phyloP scores from a whole-genome alignment of 2,888 invertebrate genomes.

The Phytoseiulus persimilis region DNA sequence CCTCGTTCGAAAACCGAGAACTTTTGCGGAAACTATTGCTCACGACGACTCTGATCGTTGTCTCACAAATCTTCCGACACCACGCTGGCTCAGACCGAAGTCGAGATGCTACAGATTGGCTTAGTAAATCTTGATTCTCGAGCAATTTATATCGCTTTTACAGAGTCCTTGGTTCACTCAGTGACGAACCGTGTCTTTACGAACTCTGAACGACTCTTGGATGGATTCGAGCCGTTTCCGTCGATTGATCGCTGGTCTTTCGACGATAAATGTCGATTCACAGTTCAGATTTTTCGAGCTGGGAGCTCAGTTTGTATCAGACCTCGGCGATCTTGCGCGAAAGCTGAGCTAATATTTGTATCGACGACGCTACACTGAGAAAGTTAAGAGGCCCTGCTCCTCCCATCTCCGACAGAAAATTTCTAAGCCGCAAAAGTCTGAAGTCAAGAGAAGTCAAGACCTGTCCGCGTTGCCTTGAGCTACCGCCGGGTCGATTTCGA shows the following conservation, averaged over 20 bases:
- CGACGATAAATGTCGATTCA: background rate
- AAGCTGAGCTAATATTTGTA: background rate
- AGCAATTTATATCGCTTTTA: background rate
- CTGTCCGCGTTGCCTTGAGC: background rate
- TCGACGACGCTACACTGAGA: background rate
- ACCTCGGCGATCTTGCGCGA: background rate
- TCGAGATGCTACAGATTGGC: background rate
- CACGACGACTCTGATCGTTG: no score
- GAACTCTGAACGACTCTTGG: background rate
- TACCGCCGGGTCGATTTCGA: background rate
- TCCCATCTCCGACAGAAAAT: background rate
- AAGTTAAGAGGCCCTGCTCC: background rate
- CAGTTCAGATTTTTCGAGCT: background rate
- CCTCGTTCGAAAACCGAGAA: no score
- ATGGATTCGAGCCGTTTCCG: background rate
- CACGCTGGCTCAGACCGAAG: background rate
- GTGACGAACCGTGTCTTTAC: background rate
- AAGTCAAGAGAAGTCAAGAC: background rate
- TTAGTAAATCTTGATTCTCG: no score
- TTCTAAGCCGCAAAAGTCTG: background rate
- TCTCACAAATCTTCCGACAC: no score
- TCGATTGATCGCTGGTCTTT: background rate
- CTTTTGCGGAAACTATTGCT: no score
- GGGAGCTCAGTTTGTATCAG: background rate
- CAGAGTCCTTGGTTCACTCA: background rate